Percentiles rank a stretch among this genome's conserved stretches.
phyloP scores from a whole-genome alignment of 2,113 vertebrate species.

The Paramormyrops kingsleyae region DNA sequence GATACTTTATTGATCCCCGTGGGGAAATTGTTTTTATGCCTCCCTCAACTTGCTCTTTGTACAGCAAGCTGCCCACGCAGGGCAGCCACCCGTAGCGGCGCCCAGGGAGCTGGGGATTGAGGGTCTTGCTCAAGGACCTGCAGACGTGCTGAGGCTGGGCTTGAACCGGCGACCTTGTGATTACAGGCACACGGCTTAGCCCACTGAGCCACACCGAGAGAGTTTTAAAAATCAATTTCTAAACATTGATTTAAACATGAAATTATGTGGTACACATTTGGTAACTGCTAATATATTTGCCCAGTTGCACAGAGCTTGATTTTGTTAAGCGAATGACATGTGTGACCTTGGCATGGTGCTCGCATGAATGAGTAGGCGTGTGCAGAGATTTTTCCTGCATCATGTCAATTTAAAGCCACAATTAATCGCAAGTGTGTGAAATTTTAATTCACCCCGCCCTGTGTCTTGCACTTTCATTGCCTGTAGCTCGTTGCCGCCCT shows the following conservation, averaged over 20 bases:
- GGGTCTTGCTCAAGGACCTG: too few relatives aligned
- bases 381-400: background rate
- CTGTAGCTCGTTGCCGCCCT: too few relatives aligned
- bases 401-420: background rate
- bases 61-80: too few relatives aligned
- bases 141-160: too few relatives aligned
- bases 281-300: background rate
- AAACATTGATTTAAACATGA: background rate
- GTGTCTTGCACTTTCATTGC: background rate
- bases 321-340: background rate
- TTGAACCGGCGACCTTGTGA: too few relatives aligned
- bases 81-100: too few relatives aligned
- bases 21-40: too few relatives aligned
- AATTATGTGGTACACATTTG: background rate
- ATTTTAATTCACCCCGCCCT: background rate
- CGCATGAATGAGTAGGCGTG: background rate
- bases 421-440: background rate
- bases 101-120: too few relatives aligned
- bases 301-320: background rate
- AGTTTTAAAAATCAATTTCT: background rate
- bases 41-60: too few relatives aligned
- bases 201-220: too few relatives aligned
- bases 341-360: background rate
- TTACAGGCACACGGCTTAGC: too few relatives aligned
- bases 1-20: too few relatives aligned